These are phyloP conservation scores for Scelioninae gen. 2 DNA, from an alignment of 2,888 invertebrate genomes.

Conservation along the genomic window DNA sequence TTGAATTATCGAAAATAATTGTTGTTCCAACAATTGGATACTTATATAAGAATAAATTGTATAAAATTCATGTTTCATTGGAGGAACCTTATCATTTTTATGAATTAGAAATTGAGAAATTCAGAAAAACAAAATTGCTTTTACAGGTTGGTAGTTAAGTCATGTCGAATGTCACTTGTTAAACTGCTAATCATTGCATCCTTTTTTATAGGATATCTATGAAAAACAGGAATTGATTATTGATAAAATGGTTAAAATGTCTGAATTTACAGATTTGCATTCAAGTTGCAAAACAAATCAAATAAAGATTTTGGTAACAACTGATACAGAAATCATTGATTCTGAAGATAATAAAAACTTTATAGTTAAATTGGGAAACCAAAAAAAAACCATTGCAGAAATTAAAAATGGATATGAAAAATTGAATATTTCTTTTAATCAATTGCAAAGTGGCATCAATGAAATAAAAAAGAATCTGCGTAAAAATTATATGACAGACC, in stretches of 20 bases:
- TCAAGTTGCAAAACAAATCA: conserved; percentile 56
- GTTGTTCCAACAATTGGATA: conserved; percentile 68
- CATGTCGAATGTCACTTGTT: background rate
- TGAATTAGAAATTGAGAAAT: conserved; percentile 69
- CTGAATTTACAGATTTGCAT: conserved; percentile 56
- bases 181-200: no score
- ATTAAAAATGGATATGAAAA: conserved; percentile 18
- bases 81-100: conserved; percentile 63
- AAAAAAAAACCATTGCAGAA: conserved; percentile 51
- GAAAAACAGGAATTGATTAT: conserved; percentile 65
- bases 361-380: conserved; percentile 57
- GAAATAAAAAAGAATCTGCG: conserved; percentile 58
- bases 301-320: conserved; percentile 61
- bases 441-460: background rate
- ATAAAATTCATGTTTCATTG: conserved; percentile 67
- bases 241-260: conserved; percentile 58
- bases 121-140: conserved; percentile 65
- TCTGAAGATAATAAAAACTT: background rate
- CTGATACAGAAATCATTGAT: conserved; percentile 9
- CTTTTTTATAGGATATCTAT: conserved; percentile 61
- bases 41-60: conserved; percentile 62
- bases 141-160: conserved; percentile 68
- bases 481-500: conserved; percentile 48
- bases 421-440: background rate
- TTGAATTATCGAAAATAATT: conserved; percentile 64